A percentile compares a stretch with the other conserved stretches of the same genome.
phyloP scores from a whole-genome alignment of 2,113 vertebrate genomes.

The Cephalophus harveyi region DNA sequence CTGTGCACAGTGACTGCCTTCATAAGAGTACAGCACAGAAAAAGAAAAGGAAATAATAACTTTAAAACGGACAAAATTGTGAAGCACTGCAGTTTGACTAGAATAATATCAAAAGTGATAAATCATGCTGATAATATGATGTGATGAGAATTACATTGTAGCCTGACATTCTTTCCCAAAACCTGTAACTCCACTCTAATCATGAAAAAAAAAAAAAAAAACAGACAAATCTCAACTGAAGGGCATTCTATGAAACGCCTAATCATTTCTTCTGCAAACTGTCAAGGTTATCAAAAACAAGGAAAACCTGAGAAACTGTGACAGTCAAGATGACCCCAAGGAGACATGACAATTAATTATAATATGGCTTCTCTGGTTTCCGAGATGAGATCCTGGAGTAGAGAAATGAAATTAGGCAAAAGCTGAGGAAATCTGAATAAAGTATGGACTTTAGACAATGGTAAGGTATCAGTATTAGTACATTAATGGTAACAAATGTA shows the following conservation, averaged over 20 bases:
- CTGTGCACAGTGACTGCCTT: background rate
- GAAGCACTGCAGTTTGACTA: background rate
- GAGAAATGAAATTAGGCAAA: background rate
- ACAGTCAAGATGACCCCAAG: background rate
- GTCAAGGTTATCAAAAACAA: background rate
- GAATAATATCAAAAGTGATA: background rate
- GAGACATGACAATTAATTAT: background rate
- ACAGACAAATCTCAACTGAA: background rate
- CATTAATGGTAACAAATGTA: background rate
- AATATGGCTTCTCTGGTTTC: background rate
- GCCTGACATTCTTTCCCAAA: background rate
- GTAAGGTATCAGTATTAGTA: background rate
- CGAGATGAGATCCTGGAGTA: background rate
- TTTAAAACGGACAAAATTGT: background rate
- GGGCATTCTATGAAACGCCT: background rate
- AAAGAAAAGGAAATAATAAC: background rate
- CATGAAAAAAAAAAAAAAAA: too few species aligned
- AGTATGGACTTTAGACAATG: background rate
- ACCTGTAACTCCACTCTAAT: background rate
- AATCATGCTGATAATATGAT: background rate
- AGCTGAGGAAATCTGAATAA: background rate
- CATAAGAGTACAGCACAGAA: background rate
- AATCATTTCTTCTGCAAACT: background rate
- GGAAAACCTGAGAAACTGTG: background rate
- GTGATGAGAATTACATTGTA: background rate